Evolutionary conservation across 2,797 vertebrate species (phyloP), one percentile per base, ranked within the genome.

Genomic region (Ctenopoma kingsleyae): DNA sequence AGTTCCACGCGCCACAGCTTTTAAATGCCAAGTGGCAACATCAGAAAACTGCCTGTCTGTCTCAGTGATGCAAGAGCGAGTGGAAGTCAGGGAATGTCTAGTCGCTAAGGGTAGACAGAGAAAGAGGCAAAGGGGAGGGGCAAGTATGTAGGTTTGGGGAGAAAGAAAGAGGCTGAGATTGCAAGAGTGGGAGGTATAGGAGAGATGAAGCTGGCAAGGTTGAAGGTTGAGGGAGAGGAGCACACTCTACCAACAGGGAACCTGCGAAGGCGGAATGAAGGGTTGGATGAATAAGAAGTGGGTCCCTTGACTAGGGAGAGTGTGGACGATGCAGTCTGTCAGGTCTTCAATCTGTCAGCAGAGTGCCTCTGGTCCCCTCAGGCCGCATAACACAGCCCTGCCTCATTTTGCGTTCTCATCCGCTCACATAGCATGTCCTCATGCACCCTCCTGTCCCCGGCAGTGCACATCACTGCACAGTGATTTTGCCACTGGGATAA

Each of bases 271-370:
- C 11, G 15, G 15, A 65, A 51, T 23, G 59, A 36, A 19, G 69
- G 52, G 54, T 67, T 11, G 57, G 53, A 54, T 63, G 59, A 80
- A 75, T 71, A 77, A 77, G 76, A 84, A 75, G 62, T 49, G 67
- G 69, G 66, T 78, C 68, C 64, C 57, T 0, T 46, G 50, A 75
- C 52, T 0, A 5, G 46, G 23, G 30, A 70, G 79, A 79, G 67
- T 69, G 77, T 85, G 72, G 85, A 89, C 69, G 38, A 76, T 83
- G 84, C 82, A 81, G 81, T 85, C 79, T 88, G 88, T 90, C 91
- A 84, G 81, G 81, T 87, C 84, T 85, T 81, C 81, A 48, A 50
- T 87, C 80, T 82, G 87, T 90, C 90, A 88, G 84, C 75, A 41
- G 77, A 84, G 74, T 65, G 78, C 79, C 74, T 81, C 60, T 15